Conservation (phyloP, 2,888 invertebrate species). For the Cyaniris semiargus region DNA sequence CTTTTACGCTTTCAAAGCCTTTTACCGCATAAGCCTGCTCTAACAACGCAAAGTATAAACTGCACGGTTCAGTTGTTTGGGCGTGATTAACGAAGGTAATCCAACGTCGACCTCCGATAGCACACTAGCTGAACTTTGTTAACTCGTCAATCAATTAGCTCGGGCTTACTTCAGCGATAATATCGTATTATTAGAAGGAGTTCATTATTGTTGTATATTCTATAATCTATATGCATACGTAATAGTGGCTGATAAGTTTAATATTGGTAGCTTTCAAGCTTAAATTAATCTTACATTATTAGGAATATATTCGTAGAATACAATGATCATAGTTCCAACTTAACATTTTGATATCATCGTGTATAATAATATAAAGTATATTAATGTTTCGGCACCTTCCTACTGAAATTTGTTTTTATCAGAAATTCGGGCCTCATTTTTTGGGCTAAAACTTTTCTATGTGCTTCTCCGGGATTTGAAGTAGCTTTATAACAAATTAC, state of each 20-base stretch:
- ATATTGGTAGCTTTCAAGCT: background rate
- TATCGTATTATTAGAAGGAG: background rate
- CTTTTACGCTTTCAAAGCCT: background rate
- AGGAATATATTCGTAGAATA: no score
- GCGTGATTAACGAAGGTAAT: background rate
- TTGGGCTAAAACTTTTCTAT: no score
- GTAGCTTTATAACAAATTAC: no score
- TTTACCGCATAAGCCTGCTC: background rate
- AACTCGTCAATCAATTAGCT: background rate
- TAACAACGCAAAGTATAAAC: background rate
- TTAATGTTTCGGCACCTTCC: no score
- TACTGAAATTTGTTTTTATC: no score
- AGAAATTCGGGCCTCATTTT: no score
- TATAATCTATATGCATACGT: background rate
- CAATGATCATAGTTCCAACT: background rate
- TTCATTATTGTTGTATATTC: background rate
- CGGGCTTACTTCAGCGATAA: background rate
- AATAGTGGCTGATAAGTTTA: background rate
- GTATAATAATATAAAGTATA: no score
- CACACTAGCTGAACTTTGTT: slow-evolving; percentile 3
- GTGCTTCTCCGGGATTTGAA: no score
- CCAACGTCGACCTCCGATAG: background rate
- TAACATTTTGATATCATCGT: no score
- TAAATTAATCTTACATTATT: background rate
- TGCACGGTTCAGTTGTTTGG: background rate